Evolutionary conservation across 1,140 invertebrate species (phyloP), one percentile per base, ranked within the genome.

Genomic region (Aphelenchoides avenae): DNA sequence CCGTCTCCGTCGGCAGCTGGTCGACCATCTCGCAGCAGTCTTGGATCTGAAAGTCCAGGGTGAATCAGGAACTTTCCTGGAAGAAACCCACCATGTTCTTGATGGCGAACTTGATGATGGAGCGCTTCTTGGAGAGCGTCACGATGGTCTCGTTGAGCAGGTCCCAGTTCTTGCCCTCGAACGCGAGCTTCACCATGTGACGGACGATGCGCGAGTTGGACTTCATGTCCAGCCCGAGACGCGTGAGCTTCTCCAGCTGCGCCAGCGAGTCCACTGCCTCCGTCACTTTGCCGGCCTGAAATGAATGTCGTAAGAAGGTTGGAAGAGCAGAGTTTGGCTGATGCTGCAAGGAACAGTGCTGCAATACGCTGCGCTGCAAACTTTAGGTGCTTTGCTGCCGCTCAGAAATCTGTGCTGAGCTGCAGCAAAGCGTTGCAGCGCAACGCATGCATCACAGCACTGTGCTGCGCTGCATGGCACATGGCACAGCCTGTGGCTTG

Each of bases 71-170:
- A n/a, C n/a, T n/a, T n/a, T n/a, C n/a, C n/a, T n/a, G n/a, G n/a
- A n/a, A n/a, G n/a, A n/a, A n/a, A n/a, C 34, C 20, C 22, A 99
- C 92, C 94, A 99, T 98, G 80, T 96, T 95, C 0, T 90, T 90
- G 1, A 99, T 66, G 48, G 81, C 80, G 80, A 91, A 89, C 80
- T 99, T 99, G 6, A 98, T 83, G 77, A 99, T 93, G 24, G 91
- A 90, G 40, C 94, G 84, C 72, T 93, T 84, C 78, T 96, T 96
- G 3, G 89, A 89, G 11, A 99, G 79, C 4, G 90, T 72, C 24
- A 89, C 82, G 72, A 99, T 89, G 70, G 95, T 88, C 77, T 99
- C 94, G 81, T 93, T 95, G 0, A 99, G 80, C 1, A 87, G 84
- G 74, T 86, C 83, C 88, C 89, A 98, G 71, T 95, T 89, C 70